Base-by-base conservation (phyloP, 1,140 invertebrate species). In the Arion vulgaris region DNA sequence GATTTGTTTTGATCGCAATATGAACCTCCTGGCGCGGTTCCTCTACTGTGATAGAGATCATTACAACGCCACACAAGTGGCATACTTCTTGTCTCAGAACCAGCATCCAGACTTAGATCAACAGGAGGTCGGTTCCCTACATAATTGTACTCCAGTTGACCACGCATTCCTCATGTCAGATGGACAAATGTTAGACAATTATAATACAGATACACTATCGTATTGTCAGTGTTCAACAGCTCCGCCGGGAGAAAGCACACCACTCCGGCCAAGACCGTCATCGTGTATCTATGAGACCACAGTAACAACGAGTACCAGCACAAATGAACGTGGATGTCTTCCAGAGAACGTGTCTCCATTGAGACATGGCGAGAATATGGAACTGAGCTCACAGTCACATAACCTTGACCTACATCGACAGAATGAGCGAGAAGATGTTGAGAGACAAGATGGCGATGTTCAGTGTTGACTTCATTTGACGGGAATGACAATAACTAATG, bases 1-100 rank as follows among this genome's bases (percentile, higher is more conserved):
- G 57, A 89, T 92, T 38, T 88, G 87, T 39, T 90, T 92, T 83
- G 92, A 92, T 82, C 84, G 88, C n/a, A 89, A 91, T 41, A 84
- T 92, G 28, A 89, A 91, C 84, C 84, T 91, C 62, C 83, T 92
- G n/a, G 83, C 89, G 17, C 86, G 87, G 76, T 88, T 87, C 84
- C 53, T 91, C 28, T 89, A 89, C 84, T 91, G 90, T 85, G 87
- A 89, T 83, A 83, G 84, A 53, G 68, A 85, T 32, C 78, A 86
- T 39, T 86, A 85, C 69, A 85, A 89, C 45, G 80, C 86, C 28
- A 83, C 87, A 28, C 85, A 85, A 19, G 85, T 88, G 11, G 84
- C 86, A 41, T 86, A 81, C 39, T 82, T 88, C 36, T 87, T 90
- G 87, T 75, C 85, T 0, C 82, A 82, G 19, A 83, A 86, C 79